Evolutionary conservation across 2,797 vertebrate genomes (phyloP).

Genomic region (Pogoniulus pusillus): DNA sequence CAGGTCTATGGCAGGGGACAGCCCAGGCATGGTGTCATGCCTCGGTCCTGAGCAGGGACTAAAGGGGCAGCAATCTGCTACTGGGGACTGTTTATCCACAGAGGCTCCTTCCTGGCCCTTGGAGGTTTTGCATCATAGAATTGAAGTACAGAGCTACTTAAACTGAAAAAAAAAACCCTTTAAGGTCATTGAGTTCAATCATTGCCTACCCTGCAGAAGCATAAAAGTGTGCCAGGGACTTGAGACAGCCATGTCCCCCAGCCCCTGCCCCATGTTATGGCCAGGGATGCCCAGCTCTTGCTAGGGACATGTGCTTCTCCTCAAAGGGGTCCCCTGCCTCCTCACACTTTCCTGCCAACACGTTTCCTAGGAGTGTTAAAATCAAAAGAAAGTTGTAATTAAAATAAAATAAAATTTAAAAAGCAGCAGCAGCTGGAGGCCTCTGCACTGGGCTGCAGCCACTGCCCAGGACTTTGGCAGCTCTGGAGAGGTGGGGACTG

Average conservation of each 20-base stretch:
- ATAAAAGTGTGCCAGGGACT: not conserved
- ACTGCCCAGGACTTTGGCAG: accelerated
- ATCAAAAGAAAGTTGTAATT: not conserved
- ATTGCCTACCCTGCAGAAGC: not conserved
- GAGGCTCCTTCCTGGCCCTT: not conserved
- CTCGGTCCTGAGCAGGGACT: not conserved
- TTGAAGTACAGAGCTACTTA: not conserved
- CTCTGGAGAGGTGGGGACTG: not conserved
- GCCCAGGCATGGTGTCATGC: not conserved
- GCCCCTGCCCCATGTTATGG: not conserved
- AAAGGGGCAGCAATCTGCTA: accelerated
- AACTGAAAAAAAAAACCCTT: not conserved
- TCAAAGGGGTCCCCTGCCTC: not conserved
- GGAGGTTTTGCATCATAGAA: not conserved
- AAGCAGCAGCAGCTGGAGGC: not conserved
- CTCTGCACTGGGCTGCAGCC: not conserved
- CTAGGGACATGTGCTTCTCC: not conserved
- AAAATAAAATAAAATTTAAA: not conserved
- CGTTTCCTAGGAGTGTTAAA: not conserved
- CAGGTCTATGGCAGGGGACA: not conserved
- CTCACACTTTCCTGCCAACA: not conserved
- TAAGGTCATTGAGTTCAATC: not conserved
- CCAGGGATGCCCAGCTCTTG: not conserved
- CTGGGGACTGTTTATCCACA: not conserved
- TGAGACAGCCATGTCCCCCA: not conserved